Conservation (phyloP, 2,797 vertebrate genomes). For the Rhinophrynus dorsalis region DNA sequence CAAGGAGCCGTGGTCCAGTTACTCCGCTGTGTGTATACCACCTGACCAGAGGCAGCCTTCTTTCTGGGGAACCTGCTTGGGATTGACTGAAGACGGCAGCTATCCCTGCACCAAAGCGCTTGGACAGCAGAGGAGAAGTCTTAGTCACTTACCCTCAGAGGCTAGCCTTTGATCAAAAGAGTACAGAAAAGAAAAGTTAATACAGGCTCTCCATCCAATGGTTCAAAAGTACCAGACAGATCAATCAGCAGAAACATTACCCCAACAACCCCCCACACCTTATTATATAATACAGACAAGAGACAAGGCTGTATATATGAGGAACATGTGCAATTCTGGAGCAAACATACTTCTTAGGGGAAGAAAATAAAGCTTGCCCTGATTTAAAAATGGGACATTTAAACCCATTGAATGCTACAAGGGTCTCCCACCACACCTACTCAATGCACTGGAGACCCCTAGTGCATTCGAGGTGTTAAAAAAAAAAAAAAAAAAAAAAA, state of each 20-base stretch:
- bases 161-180: conserved; percentile 85
- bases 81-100: conserved; percentile 81
- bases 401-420: too few species aligned
- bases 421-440: too few species aligned
- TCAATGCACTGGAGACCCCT: too few species aligned
- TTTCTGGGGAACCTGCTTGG: conserved; percentile 77
- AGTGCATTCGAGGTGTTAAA: too few species aligned
- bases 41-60: conserved; percentile 81
- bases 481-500: too few species aligned
- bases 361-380: too few species aligned
- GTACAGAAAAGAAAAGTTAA: conserved; percentile 85
- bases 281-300: too few species aligned
- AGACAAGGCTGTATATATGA: too few species aligned
- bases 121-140: conserved; percentile 83
- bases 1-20: conserved; percentile 72
- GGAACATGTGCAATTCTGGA: too few species aligned
- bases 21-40: conserved; percentile 74
- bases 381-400: too few species aligned
- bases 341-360: too few species aligned
- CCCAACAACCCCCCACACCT: not conserved
- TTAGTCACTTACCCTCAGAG: conserved; percentile 87
- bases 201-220: conserved; percentile 73
- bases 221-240: conserved; percentile 76
- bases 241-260: conserved; percentile 72
- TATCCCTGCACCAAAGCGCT: conserved; percentile 80